Evolutionary conservation across 2,888 invertebrate species (phyloP), one percentile per base, ranked within the genome.

Genomic region (Gasteruption jaculator): DNA sequence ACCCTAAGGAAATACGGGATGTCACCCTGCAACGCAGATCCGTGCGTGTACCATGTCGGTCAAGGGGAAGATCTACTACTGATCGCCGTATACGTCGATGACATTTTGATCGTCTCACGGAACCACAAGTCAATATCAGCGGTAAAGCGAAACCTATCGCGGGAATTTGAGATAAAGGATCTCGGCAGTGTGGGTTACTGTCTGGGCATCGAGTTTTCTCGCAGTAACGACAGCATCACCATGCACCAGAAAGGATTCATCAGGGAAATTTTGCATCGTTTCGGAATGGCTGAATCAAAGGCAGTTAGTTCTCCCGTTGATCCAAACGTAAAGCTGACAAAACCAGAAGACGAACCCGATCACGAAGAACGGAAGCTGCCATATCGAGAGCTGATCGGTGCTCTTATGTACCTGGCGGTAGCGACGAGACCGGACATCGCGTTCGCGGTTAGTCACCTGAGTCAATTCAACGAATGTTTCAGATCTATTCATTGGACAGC

Each of bases 231-330:
- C 5, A 12, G 5, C 7, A 20, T 38, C 10, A 4, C 38, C 14
- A 36, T 48, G 37, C 32, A 42, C 18, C 54, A 58, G 36, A 39
- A 25, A 16, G 48, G 47, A 5, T 56, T 56, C 20, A 48, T 58
- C 7, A 30, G 27, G 10, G 52, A 53, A 21, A 16, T 57, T 11
- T 38, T 60, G 10, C 31, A 54, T 20, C 38, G 56, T 7, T 62
- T 59, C 39, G 46, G 50, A 10, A 60, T 61, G 58, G 16, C 25
- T n/a, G 49, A 59, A 10, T 48, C 45, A 4, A 58, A 63, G 10
- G 45, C 57, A 20, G 56, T 60, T 6, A 33, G 19, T 11, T 58
- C 57, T 20, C 58, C 54, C 2, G 46, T 54, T 12, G 50, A 49
- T 25, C 18, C 8, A 29, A 45, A 41, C 25, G 24, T 38, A 19